Evolutionary conservation across 1,140 invertebrate species (phyloP).

Genomic region (Drosophila pallidifrons): DNA sequence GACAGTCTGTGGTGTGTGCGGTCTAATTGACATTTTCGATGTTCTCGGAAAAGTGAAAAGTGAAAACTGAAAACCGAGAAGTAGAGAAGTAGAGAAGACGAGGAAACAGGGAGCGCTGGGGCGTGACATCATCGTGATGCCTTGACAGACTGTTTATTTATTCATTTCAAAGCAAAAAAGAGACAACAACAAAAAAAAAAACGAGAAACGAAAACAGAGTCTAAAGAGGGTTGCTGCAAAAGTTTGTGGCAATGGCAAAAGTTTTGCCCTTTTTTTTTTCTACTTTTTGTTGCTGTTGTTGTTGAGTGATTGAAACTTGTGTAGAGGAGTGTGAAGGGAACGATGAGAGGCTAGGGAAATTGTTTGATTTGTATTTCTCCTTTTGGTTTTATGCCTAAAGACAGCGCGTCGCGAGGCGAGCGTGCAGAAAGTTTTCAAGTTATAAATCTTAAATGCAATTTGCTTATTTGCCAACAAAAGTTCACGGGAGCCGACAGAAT

Average conservation of each 20-base stretch:
- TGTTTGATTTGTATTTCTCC: slow-evolving; percentile 24
- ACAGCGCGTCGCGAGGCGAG: background rate
- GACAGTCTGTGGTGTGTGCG: slow-evolving; percentile 1
- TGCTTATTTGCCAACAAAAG: slow-evolving; percentile 54
- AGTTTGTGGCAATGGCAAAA: slow-evolving; percentile 29
- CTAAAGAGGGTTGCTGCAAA: slow-evolving; percentile 28
- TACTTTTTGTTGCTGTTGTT: slow-evolving; percentile 14
- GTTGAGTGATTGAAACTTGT: slow-evolving; percentile 35
- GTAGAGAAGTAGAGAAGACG: background rate
- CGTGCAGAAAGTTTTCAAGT: slow-evolving; percentile 37
- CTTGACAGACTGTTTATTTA: slow-evolving; percentile 50
- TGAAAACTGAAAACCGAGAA: background rate
- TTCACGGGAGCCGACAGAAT: slow-evolving; percentile 10
- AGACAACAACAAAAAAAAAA: background rate
- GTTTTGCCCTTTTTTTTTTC: slow-evolving; percentile 19
- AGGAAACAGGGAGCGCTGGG: background rate
- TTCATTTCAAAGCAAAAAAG: slow-evolving; percentile 21
- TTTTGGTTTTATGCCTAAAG: background rate
- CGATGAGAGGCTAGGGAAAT: background rate
- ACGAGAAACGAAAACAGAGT: background rate
- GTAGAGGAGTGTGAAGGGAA: background rate
- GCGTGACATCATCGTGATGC: slow-evolving; percentile 35
- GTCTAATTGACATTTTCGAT: slow-evolving; percentile 27
- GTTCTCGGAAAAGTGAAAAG: slow-evolving; percentile 4
- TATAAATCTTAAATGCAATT: slow-evolving; percentile 79